Base-by-base conservation (phyloP, 2,797 vertebrate species). In the Platyrinchus mystaceus region DNA sequence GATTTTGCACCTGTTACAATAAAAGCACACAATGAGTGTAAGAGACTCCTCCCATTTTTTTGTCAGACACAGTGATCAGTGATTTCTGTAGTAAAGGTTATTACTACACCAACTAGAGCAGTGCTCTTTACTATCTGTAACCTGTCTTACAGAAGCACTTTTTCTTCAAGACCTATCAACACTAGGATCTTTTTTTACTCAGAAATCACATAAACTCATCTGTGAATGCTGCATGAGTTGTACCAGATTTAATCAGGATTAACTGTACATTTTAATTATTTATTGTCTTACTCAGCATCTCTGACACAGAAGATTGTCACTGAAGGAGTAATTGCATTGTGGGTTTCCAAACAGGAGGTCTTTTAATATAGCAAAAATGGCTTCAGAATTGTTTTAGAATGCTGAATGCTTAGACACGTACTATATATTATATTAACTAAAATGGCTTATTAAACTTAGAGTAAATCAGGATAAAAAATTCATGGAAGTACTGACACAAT, bases 341-440 rank as follows among this genome's bases (percentile, higher is more conserved):
- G 20, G 10, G 4, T 62, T 94, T 88, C 50, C 75, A 88, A 71
- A 73, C 15, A 9, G 24, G 6, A 55, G 11, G 37, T n/a, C 7
- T 71, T 91, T 60, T 52, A 88, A 82, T 26, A 53, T 7, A 70
- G 41, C 12, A 89, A 52, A 91, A 89, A 84, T 49, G 43, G 67
- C 26, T 82, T 93, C 50, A 14, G 4, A 84, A 47, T 20, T 47
- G 9, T 47, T 92, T 73, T 27, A 82, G 52, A 85, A 87, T 26
- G 74, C 47, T 6, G 2, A 84, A 82, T 55, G 49, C n/a, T 76
- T 77, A 73, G 21, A 58, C 53, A 83, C 20, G 44, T 22, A 37
- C 22, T 70, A 37, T 12, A 32, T 24, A n/a, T 17, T 71, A 16
- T 39, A 36, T 28, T n/a, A 80, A 82, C 16, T 82, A 75, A 83